phyloP scores from a whole-genome alignment of 2,888 invertebrate species.

The Drosophila subquinaria region DNA sequence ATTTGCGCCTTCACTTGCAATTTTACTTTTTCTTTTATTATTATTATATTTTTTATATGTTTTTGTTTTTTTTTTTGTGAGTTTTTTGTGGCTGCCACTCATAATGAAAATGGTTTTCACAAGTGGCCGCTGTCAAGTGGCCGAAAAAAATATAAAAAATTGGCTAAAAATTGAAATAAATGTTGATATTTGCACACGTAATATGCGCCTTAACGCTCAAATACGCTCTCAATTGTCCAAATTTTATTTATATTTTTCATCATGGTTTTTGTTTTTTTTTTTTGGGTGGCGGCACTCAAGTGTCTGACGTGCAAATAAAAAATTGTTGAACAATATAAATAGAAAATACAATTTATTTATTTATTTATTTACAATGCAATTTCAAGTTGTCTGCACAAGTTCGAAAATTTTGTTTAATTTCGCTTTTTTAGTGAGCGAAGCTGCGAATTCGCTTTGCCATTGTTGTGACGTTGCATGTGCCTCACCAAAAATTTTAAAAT shows the following conservation, averaged over 20 bases:
- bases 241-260: conserved; percentile 43
- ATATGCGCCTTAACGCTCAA: conserved; percentile 82
- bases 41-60: conserved; percentile 20
- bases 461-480: conserved; percentile 40
- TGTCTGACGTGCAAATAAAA: conserved; percentile 73
- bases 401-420: conserved; percentile 62
- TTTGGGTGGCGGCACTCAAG: conserved; percentile 57
- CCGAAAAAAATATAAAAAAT: conserved; percentile 46
- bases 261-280: not conserved
- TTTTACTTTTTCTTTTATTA: conserved; percentile 31
- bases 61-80: conserved; percentile 9
- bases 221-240: conserved; percentile 81
- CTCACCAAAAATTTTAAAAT: not conserved
- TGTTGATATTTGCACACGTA: conserved; percentile 78
- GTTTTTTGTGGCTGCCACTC: conserved; percentile 58
- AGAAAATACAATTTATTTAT: conserved; percentile 68
- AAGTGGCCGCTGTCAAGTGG: conserved; percentile 58
- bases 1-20: conserved; percentile 56
- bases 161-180: conserved; percentile 72
- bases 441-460: conserved; percentile 39
- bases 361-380: no score
- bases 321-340: conserved; percentile 81
- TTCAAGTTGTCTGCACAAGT: conserved; percentile 75
- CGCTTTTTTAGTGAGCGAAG: conserved; percentile 29
- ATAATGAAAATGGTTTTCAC: conserved; percentile 78